Evolutionary conservation across 2,888 invertebrate genomes (phyloP), one percentile per base, ranked within the genome.

Genomic region (Lacanobia oleracea): DNA sequence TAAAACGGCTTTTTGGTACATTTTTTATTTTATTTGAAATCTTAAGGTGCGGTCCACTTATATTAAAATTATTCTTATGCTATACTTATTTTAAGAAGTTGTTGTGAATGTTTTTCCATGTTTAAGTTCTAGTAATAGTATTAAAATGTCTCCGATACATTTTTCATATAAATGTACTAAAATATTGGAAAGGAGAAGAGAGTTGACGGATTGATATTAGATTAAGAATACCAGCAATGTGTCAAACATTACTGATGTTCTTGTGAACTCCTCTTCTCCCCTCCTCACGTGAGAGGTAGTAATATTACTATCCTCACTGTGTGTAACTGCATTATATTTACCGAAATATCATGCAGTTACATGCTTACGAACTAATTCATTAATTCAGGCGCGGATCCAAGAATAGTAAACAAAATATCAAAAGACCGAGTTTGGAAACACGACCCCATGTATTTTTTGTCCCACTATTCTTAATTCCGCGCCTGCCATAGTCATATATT

Each of bases 281-380:
- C 21, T 57, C 57, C 56, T 37, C 57, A n/a, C n/a, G n/a, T n/a
- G n/a, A n/a, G n/a, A n/a, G n/a, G n/a, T n/a, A n/a, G n/a, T n/a
- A n/a, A n/a, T n/a, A n/a, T n/a, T n/a, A n/a, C n/a, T n/a, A n/a
- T n/a, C n/a, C n/a, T 51, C 72, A 71, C 21, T 33, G 23, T 40
- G 10, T 18, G 27, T 68, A 53, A 48, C 40, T 67, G 68, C 57
- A 50, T 50, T 48, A 70, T 16, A 57, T 56, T 71, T 27, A 48
- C 9, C 6, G 0, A 56, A 70, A 48, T 27, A 70, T 40, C 21
- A 71, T 27, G 51, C 62, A 74, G 9, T 54, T 53, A 45, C 16
- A 3, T 2, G 5, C 23, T 23, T 8, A 27, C 7, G 27, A 54
- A 43, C 2, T 2, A 14, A 9, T 6, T 71, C 8, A 33, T 14